Base-by-base conservation (phyloP, 2,113 vertebrate genomes). In the Ginglymostoma cirratum region DNA sequence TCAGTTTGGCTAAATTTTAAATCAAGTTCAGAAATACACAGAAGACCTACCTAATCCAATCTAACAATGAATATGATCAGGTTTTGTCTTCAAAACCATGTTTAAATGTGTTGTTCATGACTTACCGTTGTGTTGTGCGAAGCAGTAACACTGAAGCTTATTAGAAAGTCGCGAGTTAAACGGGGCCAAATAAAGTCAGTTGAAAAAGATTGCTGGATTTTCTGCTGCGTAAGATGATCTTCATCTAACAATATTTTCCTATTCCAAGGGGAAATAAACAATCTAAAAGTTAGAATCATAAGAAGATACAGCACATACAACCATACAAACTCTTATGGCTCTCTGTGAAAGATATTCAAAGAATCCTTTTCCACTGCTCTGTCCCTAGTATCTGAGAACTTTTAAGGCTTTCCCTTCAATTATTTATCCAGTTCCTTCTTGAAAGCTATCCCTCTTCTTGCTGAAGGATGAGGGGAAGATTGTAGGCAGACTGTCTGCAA, bases 71-170 rank as follows among this genome's bases (percentile, higher is more conserved):
- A 10, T 76, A 76, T 34, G 34, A 76, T 76, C 5, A 87, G 48
- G 45, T 87, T 5, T 87, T 15, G 2, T 24, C 24, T 87, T 87
- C 48, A 87, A 48, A n/a, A 87, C 1, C 23, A 55, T 14, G 14
- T 30, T 34, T 90, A 10, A 24, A 90, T 14, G 15, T 90, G 55
- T 19, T 52, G 10, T 34, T 30, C 3, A 23, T 48, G 24, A 3
- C 97, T 97, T 96, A 99, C 99, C 98, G 98, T 98, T 85, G 98
- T 99, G 96, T 97, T 99, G 96, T 98, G 98, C 66, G 99, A 97
- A 4, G 99, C 98, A 19, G 98, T 98, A 61, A 98, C 98, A 70
- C 98, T 98, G 96, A 99, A 99, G 96, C 98, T 98, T 76, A 99
- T 96, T 0, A 97, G 96, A 8, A 98, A 96, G 52, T 97, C 97